phyloP scores from a whole-genome alignment of 2,113 vertebrate species.

The Festucalex cinctus region DNA sequence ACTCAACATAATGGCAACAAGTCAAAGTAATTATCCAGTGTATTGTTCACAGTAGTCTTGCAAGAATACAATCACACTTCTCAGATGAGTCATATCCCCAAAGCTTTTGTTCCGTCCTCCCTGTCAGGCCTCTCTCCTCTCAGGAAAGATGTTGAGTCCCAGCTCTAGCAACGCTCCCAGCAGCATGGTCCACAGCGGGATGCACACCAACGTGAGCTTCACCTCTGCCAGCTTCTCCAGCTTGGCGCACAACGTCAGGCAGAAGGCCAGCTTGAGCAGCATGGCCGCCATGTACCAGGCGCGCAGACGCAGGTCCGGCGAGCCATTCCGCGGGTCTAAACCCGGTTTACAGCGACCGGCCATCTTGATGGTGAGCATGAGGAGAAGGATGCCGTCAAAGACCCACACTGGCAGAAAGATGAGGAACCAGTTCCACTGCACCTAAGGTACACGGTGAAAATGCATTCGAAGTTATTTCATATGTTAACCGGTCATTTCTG shows the following conservation, averaged over 20 bases:
- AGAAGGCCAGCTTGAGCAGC: slow-evolving; percentile 91
- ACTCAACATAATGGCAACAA: background rate
- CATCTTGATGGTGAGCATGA: slow-evolving; percentile 95
- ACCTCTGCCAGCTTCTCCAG: slow-evolving; percentile 79
- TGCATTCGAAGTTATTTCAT: background rate
- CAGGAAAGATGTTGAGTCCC: slow-evolving; percentile 87
- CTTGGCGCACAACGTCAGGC: slow-evolving; percentile 86
- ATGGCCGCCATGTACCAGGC: slow-evolving; percentile 90
- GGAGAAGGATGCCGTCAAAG: slow-evolving; percentile 90
- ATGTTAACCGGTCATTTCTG: background rate
- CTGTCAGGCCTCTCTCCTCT: slow-evolving; percentile 76
- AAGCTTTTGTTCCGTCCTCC: slow-evolving; percentile 23
- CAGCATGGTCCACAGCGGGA: slow-evolving; percentile 89
- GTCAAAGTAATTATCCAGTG: background rate
- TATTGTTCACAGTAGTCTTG: background rate
- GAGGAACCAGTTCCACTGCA: slow-evolving; percentile 95
- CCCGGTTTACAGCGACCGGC: slow-evolving; percentile 90
- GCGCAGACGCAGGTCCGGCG: slow-evolving; percentile 85
- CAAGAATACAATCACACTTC: background rate
- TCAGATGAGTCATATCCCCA: background rate
- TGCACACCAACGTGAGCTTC: slow-evolving; percentile 84
- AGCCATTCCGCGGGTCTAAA: slow-evolving; percentile 86
- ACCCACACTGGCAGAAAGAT: slow-evolving; percentile 97
- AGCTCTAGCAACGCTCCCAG: slow-evolving; percentile 87
- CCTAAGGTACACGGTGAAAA: slow-evolving; percentile 45